phyloP scores from a whole-genome alignment of 2,888 invertebrate species.

The Euphydryas editha region DNA sequence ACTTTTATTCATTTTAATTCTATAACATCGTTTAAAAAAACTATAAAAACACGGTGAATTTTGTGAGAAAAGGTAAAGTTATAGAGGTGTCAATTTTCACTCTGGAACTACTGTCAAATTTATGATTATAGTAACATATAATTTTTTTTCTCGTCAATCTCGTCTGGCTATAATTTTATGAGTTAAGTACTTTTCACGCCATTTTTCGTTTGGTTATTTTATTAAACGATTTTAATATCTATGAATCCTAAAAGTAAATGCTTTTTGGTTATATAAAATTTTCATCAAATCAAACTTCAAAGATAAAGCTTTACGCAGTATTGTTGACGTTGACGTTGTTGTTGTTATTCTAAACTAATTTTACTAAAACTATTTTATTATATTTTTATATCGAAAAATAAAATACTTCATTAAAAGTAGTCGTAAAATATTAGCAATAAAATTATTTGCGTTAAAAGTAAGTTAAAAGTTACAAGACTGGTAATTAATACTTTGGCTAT shows the following conservation, averaged over 20 bases:
- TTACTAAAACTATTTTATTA: too few species aligned
- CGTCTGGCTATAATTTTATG: constrained; percentile 10
- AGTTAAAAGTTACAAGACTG: too few species aligned
- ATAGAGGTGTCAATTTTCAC: constrained; percentile 6
- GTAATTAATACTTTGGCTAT: too few species aligned
- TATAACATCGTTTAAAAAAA: neutral
- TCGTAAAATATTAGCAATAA: too few species aligned
- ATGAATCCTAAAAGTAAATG: neutral
- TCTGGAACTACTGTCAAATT: neutral
- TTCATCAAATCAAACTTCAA: neutral
- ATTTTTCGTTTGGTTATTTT: constrained; percentile 3
- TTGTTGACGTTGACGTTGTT: too few species aligned
- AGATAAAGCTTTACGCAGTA: too few species aligned
- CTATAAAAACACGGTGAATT: neutral
- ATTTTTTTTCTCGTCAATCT: constrained; percentile 6
- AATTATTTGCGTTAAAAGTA: too few species aligned
- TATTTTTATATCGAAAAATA: too few species aligned
- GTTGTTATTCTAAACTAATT: too few species aligned
- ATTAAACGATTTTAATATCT: neutral
- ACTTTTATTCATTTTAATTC: constrained; percentile 3
- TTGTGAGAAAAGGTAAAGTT: neutral
- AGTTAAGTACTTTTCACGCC: constrained; percentile 5
- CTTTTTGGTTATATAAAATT: neutral
- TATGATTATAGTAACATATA: constrained; percentile 7
- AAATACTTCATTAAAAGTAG: too few species aligned